Percentiles rank a stretch among this genome's conserved stretches.
Evolutionary conservation across 1,140 invertebrate species (phyloP).

Genomic region (Matsumurasca onukii): DNA sequence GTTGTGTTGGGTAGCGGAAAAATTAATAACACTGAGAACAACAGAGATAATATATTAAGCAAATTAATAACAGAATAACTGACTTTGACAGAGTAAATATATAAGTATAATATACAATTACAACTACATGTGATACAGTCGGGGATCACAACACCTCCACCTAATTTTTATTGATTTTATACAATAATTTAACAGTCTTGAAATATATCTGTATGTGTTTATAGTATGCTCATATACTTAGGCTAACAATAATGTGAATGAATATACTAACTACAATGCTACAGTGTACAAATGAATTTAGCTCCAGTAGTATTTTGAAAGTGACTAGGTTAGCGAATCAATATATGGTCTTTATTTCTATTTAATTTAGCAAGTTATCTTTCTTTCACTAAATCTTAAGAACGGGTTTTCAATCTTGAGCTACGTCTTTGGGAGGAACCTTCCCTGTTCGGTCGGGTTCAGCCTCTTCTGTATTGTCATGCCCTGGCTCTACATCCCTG

Average conservation of each 20-base stretch:
- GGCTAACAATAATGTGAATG: not conserved
- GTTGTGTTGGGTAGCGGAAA: no score
- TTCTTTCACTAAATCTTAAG: not conserved
- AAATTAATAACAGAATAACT: no score
- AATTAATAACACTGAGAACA: no score
- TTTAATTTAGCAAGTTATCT: not conserved
- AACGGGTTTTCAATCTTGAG: not conserved
- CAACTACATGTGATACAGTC: not conserved
- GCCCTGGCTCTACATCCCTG: not conserved
- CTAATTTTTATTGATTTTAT: not conserved
- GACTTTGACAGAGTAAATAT: no score
- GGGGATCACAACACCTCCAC: not conserved
- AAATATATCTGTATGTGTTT: no score
- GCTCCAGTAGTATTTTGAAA: not conserved
- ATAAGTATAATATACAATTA: not conserved
- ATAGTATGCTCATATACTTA: no score
- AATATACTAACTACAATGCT: not conserved
- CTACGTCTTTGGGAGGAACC: not conserved
- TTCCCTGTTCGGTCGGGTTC: not conserved
- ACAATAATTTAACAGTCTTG: no score
- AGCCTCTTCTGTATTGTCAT: not conserved
- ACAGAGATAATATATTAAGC: no score
- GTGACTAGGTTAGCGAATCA: not conserved
- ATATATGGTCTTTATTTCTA: not conserved
- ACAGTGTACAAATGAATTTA: not conserved